Evolutionary conservation across 2,797 vertebrate species (phyloP), one percentile per base, ranked within the genome.

Genomic region (Pseudomugil gertrudae): DNA sequence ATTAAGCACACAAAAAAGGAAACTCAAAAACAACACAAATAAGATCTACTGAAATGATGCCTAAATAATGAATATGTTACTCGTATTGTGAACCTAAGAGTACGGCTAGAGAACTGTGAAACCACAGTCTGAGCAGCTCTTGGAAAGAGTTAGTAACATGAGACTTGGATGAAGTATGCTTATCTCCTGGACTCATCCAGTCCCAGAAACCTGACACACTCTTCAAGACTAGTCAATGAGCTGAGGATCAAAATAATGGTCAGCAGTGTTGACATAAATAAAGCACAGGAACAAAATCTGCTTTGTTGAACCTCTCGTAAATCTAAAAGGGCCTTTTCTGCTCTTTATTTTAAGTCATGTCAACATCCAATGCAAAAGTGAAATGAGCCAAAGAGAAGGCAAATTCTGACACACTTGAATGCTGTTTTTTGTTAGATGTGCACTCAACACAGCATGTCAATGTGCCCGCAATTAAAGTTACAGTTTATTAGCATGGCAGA

Each of bases 101-200:
- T 9, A 13, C 3, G 47, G 2, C 67, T 72, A 10, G 23, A 27
- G 55, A 69, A 29, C 36, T 50, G 45, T 0, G 5, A 61, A 40
- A 82, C 76, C 79, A 72, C 5, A 52, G 64, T 29, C 47, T 54
- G 32, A 50, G 66, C 51, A 13, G 15, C 40, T 53, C 26, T 14
- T 24, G 45, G 67, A 21, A 29, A 64, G 14, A 74, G 69, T 63
- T 56, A 57, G 84, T 74, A 85, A 90, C 63, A 65, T 33, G 84
- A 90, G 26, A 79, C 78, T 56, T 5, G n/a, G 63, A 63, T n/a
- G 58, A 59, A 69, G 66, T 64, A 61, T 48, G 51, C 71, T 67
- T 67, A 80, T 84, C 80, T 67, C 57, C 50, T 61, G 14, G 38
- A 63, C 66, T 69, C 58, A 80, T 84, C 81, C 29, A 56, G 54